phyloP scores from a whole-genome alignment of 1,140 invertebrate genomes.

The Zeugodacus cucurbitae region DNA sequence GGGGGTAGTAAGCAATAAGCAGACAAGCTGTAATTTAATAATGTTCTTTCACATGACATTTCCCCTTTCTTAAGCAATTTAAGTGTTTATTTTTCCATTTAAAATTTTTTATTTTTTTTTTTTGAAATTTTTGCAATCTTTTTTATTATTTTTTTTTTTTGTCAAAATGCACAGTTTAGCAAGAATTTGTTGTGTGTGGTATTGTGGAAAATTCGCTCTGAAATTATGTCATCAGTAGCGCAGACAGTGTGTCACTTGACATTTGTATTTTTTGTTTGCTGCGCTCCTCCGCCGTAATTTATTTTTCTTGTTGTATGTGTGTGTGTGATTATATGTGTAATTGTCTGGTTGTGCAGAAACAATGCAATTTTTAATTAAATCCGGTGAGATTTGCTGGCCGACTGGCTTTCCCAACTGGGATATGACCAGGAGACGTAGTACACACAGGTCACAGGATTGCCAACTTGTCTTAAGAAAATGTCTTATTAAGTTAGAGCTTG shows the following conservation, averaged over 20 bases:
- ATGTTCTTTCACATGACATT: background rate
- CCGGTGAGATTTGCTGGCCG: constrained; percentile 18
- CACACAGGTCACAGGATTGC: background rate
- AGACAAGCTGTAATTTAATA: background rate
- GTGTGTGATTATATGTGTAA: background rate
- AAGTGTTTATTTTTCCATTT: background rate
- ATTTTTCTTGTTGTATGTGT: background rate
- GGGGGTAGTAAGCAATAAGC: background rate
- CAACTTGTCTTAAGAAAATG: background rate
- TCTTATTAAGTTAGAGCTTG: too few relatives aligned
- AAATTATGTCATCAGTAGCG: constrained; percentile 27
- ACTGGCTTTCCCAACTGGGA: background rate
- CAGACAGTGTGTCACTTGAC: background rate
- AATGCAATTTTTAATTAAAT: constrained; percentile 41
- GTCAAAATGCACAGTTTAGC: background rate
- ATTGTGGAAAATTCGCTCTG: background rate
- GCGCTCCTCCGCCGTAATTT: background rate
- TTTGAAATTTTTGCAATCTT: background rate
- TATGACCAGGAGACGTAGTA: background rate
- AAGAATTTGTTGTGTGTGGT: background rate
- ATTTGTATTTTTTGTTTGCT: background rate
- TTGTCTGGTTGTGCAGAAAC: background rate
- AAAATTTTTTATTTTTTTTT: background rate
- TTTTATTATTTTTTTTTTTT: background rate
- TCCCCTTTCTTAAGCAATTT: background rate